phyloP scores from a whole-genome alignment of 2,113 vertebrate species.

The Dicaeum eximium region DNA sequence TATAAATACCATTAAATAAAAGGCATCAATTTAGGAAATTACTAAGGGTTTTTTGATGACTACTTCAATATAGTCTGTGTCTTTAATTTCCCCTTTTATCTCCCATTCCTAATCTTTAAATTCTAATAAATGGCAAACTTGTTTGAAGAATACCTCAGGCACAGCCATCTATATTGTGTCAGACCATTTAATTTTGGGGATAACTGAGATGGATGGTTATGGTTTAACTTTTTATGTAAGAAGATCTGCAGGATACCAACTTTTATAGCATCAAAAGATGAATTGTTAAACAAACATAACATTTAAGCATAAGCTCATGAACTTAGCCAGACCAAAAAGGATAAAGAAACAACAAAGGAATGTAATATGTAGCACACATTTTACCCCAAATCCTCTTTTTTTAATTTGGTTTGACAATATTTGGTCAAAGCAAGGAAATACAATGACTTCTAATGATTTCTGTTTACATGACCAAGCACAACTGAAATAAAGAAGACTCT shows the following conservation, averaged over 20 bases:
- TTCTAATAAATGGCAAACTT: background rate
- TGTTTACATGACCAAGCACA: background rate
- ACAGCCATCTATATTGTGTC: background rate
- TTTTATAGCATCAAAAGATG: background rate
- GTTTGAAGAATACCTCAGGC: background rate
- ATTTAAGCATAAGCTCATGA: background rate
- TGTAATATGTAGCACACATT: background rate
- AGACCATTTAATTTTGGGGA: background rate
- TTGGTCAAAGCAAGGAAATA: background rate
- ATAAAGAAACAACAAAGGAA: background rate
- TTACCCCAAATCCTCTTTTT: background rate
- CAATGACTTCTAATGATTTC: background rate
- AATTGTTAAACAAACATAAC: background rate
- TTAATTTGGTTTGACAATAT: background rate
- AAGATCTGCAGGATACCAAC: background rate
- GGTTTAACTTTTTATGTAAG: background rate
- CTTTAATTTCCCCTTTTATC: background rate
- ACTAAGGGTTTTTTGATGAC: background rate
- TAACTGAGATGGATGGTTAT: background rate
- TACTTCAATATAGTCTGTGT: background rate
- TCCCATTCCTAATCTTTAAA: background rate
- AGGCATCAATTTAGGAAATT: background rate
- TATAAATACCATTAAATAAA: slow-evolving; percentile 2
- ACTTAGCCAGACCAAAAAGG: background rate
- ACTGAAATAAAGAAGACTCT: background rate